Evolutionary conservation across 2,113 vertebrate species (phyloP).

Genomic region (Lasiurus borealis): DNA sequence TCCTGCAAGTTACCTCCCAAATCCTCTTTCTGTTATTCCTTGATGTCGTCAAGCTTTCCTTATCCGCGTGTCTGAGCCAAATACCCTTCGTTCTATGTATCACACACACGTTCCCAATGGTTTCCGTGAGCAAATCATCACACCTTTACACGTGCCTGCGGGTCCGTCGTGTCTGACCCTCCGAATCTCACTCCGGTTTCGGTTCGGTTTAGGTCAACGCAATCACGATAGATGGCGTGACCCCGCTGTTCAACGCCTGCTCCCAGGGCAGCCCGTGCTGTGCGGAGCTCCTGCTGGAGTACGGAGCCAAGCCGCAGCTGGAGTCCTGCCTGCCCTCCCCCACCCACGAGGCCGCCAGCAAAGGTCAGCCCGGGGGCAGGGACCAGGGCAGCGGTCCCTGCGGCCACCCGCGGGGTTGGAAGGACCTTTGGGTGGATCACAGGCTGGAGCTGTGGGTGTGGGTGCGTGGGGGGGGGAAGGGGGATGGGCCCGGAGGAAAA

Average conservation of each 20-base stretch:
- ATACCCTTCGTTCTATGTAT: background rate
- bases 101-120: background rate
- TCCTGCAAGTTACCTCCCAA: background rate
- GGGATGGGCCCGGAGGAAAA: background rate
- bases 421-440: no score
- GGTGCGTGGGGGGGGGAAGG: background rate
- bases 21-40: background rate
- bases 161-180: background rate
- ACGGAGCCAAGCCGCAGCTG: slow-evolving; percentile 93
- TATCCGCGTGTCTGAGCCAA: background rate
- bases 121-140: background rate
- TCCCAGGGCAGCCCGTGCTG: slow-evolving; percentile 93
- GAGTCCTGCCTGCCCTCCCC: slow-evolving; percentile 93
- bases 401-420: background rate
- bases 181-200: slow-evolving; percentile 7
- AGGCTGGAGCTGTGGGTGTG: background rate
- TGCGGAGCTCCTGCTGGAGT: slow-evolving; percentile 93
- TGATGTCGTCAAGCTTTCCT: background rate
- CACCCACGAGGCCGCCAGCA: slow-evolving; percentile 94
- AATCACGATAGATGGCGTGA: slow-evolving; percentile 95
- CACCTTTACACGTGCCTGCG: background rate
- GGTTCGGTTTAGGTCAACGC: slow-evolving; percentile 92
- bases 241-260: slow-evolving; percentile 95
- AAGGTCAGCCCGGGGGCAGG: slow-evolving; percentile 86
- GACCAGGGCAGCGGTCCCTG: background rate